phyloP scores from a whole-genome alignment of 2,888 invertebrate genomes.

The Pheosia gnoma region DNA sequence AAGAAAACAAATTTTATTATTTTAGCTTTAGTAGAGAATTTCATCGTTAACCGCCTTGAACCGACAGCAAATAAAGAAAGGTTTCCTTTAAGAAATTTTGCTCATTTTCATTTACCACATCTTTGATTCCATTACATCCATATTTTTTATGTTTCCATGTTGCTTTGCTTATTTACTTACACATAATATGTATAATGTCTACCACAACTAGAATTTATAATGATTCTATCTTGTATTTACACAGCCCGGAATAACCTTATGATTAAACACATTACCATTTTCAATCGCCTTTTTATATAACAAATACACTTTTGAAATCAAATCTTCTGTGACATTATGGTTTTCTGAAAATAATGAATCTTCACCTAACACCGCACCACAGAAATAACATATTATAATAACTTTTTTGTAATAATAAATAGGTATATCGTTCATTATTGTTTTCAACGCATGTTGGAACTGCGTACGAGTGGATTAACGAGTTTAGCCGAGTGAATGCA shows the following conservation, averaged over 20 bases:
- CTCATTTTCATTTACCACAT: no score
- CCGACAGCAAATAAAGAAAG: no score
- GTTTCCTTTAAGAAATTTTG: no score
- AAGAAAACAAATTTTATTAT: background rate
- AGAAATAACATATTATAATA: slow-evolving; percentile 13
- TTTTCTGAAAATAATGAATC: slow-evolving; percentile 10
- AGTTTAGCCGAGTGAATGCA: slow-evolving; percentile 43
- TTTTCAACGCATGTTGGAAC: slow-evolving; percentile 14
- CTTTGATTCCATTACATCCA: no score
- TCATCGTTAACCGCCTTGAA: no score
- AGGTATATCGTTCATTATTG: slow-evolving; percentile 5
- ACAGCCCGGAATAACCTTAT: background rate
- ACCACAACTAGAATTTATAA: no score
- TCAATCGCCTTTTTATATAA: slow-evolving; percentile 51
- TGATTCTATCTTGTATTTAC: no score
- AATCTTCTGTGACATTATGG: slow-evolving; percentile 24
- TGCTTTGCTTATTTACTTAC: no score
- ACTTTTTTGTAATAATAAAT: slow-evolving; percentile 2
- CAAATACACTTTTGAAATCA: slow-evolving; percentile 45
- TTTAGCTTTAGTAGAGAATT: no score
- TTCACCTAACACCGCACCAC: slow-evolving; percentile 22
- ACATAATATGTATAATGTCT: no score
- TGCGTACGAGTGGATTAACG: slow-evolving; percentile 29
- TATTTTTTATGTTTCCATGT: no score
- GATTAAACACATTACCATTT: slow-evolving; percentile 36